These are phyloP conservation scores for Sphaerophoria rueppellii DNA, from an alignment of 2,888 invertebrate species.

Conservation along the genomic window DNA sequence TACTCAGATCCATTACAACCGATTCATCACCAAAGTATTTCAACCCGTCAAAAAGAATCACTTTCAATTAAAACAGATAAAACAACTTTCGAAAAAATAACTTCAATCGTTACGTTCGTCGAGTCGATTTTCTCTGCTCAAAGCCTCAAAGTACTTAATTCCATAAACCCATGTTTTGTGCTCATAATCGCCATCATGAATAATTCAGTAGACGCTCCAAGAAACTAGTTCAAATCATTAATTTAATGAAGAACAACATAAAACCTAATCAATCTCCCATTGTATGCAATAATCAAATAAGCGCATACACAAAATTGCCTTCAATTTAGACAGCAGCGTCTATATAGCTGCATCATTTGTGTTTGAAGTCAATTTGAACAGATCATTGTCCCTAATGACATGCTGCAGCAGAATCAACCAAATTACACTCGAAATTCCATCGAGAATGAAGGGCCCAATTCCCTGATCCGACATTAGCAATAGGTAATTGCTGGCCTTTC, in stretches of 20 bases:
- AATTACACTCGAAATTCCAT: slow-evolving; percentile 6
- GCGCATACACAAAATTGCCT: slow-evolving; percentile 10
- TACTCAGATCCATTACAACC: too few relatives aligned
- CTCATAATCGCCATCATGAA: neutral
- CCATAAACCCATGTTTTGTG: too few relatives aligned
- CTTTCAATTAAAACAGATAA: too few relatives aligned
- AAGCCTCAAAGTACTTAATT: too few relatives aligned
- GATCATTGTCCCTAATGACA: slow-evolving; percentile 48
- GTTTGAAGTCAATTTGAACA: slow-evolving; percentile 40
- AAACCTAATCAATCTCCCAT: slow-evolving; percentile 18
- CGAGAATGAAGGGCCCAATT: slow-evolving; percentile 21
- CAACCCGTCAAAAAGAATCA: too few relatives aligned
- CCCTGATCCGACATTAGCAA: neutral
- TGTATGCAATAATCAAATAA: neutral
- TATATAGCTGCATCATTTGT: neutral
- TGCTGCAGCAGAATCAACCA: slow-evolving; percentile 17
- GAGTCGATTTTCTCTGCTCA: too few relatives aligned
- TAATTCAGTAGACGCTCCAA: neutral
- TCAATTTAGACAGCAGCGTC: neutral
- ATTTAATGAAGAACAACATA: slow-evolving; percentile 22
- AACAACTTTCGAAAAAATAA: too few relatives aligned
- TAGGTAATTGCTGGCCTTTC: neutral
- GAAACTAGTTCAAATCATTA: slow-evolving; percentile 5
- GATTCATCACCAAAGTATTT: too few relatives aligned
- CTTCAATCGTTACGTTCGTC: too few relatives aligned